Evolutionary conservation across 2,113 vertebrate species (phyloP), one percentile per base, ranked within the genome.

Genomic region (Gracilinanus agilis): DNA sequence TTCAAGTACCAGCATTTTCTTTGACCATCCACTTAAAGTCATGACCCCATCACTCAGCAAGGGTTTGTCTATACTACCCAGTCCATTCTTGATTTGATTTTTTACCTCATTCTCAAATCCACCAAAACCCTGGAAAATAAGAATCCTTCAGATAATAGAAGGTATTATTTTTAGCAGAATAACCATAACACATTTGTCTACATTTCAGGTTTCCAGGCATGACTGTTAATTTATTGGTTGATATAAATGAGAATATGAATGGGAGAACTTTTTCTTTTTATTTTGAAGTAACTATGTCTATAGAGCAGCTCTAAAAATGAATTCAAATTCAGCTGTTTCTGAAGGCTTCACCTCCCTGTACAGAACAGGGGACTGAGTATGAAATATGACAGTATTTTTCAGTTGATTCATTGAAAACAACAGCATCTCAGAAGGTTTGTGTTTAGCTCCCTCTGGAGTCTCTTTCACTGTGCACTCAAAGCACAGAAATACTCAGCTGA

Each of bases 401-500:
- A 75, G 7, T 40, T 83, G 19, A 19, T 75, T 75, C 67, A n/a
- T 19, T 75, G 67, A 75, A n/a, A 75, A 21, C 3, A 21, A 34
- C 2, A 49, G 1, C 34, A n/a, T n/a, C 49, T 24, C 49, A 44
- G 12, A 44, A 53, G 56, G 55, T 95, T 90, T 92, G 53, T 44
- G 88, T 49, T 34, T 21, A 19, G 58, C 54, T 40, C 24, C 56
- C 49, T 24, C 21, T 56, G 27, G 12, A 16, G 21, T 4, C 5
- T 24, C 9, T 7, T 2, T 88, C 91, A 90, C 88, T 95, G 95
- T 91, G 93, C 27, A 29, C 19, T 53, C 56, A 96, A 1, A 21
- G 92, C 93, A 89, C 96, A 96, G 88, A 92, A 94, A 53, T 96
- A 96, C 44, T 49, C 27, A 67, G 92, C 92, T 29, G 89, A 83